Percentiles rank a stretch among this genome's conserved stretches.
These are phyloP conservation scores for Plusia festucae DNA, from an alignment of 2,888 invertebrate genomes.

Conservation along the genomic window DNA sequence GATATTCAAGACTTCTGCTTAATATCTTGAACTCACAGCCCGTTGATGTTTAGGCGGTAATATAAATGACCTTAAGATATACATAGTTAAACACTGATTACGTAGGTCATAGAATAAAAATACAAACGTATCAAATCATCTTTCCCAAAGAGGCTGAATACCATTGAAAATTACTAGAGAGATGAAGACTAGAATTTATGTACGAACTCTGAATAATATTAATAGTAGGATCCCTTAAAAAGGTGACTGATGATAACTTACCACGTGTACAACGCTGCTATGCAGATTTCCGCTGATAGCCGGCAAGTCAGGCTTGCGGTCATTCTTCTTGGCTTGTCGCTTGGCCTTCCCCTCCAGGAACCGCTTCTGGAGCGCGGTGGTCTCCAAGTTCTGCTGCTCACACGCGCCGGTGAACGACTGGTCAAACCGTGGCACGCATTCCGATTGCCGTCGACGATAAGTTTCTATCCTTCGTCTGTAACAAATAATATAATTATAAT, in stretches of 20 bases:
- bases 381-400: slow-evolving; percentile 97
- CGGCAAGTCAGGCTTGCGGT: slow-evolving; percentile 85
- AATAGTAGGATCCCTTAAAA: neutral
- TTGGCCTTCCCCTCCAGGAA: slow-evolving; percentile 97
- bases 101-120: no score
- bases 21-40: no score
- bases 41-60: no score
- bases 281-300: slow-evolving; percentile 89
- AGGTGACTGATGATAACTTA: slow-evolving; percentile 58
- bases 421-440: slow-evolving; percentile 96
- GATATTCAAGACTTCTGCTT: no score
- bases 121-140: no score
- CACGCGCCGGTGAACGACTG: slow-evolving; percentile 96
- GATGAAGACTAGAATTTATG: neutral
- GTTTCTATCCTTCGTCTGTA: slow-evolving; percentile 95
- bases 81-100: no score
- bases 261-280: slow-evolving; percentile 93
- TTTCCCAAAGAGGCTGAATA: no score
- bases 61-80: no score
- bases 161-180: neutral
- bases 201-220: neutral
- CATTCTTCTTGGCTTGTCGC: slow-evolving; percentile 95
- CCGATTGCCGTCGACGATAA: slow-evolving; percentile 95
- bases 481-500: slow-evolving; percentile 56
- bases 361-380: slow-evolving; percentile 95